Evolutionary conservation across 1,140 invertebrate species (phyloP), one percentile per base, ranked within the genome.

Genomic region (Magallana ariakensis): DNA sequence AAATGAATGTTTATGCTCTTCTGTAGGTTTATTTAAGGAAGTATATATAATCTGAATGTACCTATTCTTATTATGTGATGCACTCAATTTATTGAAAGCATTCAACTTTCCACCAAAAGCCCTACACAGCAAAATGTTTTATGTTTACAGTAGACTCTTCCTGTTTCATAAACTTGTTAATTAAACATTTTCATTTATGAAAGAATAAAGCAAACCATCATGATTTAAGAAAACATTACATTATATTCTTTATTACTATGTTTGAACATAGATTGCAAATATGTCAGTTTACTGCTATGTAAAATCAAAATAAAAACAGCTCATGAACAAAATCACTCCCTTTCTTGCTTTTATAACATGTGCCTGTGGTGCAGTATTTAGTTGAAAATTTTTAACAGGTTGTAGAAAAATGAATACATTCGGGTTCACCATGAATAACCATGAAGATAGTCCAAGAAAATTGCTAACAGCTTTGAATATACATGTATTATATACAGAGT

Each of bases 391-490:
- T 16, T 60, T 60, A 60, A 60, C 11, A 60, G 58, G 58, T 60
- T 60, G 15, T 60, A 15, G 58, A 19, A 60, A 60, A 60, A 60
- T 60, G 19, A 60, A 60, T 60, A 60, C 58, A 60, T 60, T 19
- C 13, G 11, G 15, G 58, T 60, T 60, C 11, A 60, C 15, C 58
- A 60, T 60, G 15, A 60, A 60, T 1, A 15, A 16, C 58, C 58
- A 60, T 60, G 58, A 60, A 46, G 33, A 46, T 46, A 46, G 1
- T 46, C 33, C 33, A 2, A 46, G 0, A 2, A 46, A 46, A 60
- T 60, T 60, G 58, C 58, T 60, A 60, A 60, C 58, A 60, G 58
- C 58, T 19, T 60, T 60, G 58, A 60, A 60, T 46, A 46, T 46
- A 46, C 11, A 60, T 60, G 15, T 16, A 60, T 60, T 60, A 60